Conservation (phyloP, 23 tunicate species). For the Halocynthia roretzi region DNA sequence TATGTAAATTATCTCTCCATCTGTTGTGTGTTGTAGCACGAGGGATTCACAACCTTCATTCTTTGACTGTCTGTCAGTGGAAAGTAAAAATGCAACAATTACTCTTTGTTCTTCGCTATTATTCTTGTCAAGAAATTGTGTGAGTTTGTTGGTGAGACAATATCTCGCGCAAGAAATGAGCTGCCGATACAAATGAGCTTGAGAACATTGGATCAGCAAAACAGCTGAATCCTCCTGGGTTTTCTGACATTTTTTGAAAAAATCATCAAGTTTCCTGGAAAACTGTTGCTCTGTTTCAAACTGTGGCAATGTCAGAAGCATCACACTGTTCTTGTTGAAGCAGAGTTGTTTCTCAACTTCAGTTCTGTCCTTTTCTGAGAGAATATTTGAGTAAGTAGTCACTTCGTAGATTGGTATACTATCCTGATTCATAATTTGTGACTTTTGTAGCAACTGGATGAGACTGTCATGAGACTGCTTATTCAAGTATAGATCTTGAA, state of each 20-base stretch:
- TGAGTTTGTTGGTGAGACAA: slow-evolving; percentile 33
- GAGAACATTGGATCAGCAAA: slow-evolving; percentile 67
- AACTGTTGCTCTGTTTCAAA: slow-evolving; percentile 53
- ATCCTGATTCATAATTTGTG: neutral
- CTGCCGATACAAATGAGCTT: slow-evolving; percentile 41
- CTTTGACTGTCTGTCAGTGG: slow-evolving; percentile 39
- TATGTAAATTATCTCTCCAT: slow-evolving; percentile 28
- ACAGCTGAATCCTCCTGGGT: neutral
- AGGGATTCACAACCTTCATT: neutral
- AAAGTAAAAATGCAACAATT: slow-evolving; percentile 51
- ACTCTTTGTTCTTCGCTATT: neutral
- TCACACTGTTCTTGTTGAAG: slow-evolving; percentile 13
- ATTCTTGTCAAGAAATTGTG: neutral
- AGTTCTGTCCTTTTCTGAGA: slow-evolving; percentile 33
- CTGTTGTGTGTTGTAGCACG: slow-evolving; percentile 29
- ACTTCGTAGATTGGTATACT: slow-evolving; percentile 21
- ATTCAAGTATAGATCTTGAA: slow-evolving; percentile 27
- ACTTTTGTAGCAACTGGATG: neutral
- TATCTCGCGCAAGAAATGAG: slow-evolving; percentile 71
- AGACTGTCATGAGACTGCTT: slow-evolving; percentile 59
- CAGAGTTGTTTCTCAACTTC: slow-evolving; percentile 26
- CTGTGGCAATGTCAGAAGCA: slow-evolving; percentile 58
- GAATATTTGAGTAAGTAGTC: slow-evolving; percentile 49
- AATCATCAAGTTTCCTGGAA: slow-evolving; percentile 26
- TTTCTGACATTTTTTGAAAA: slow-evolving; percentile 11